Conservation (phyloP, 2,888 invertebrate genomes). For the Erebia epiphron region DNA sequence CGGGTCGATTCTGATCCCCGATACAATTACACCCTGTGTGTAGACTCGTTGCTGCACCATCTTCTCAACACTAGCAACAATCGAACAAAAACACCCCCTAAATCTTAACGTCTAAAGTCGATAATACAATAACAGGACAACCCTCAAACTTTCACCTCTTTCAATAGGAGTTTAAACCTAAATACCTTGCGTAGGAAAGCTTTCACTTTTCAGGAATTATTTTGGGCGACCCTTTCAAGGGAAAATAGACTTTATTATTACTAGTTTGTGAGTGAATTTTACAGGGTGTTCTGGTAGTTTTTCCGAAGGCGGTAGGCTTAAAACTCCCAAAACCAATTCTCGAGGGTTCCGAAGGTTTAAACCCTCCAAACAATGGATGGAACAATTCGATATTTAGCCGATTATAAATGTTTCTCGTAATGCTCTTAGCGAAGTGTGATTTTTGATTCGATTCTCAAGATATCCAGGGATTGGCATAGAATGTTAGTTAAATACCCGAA, state of each 20-base stretch:
- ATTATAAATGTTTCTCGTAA: conserved; percentile 76
- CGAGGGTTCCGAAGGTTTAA: conserved; percentile 70
- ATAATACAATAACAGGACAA: conserved; percentile 47
- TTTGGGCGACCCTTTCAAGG: conserved; percentile 48
- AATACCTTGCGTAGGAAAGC: conserved; percentile 80
- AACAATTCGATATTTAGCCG: conserved; percentile 82
- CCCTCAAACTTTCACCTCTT: conserved; percentile 81
- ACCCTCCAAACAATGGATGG: conserved; percentile 77
- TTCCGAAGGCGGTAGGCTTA: conserved; percentile 77
- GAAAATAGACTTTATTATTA: conserved; percentile 54
- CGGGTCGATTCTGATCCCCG: conserved; percentile 75
- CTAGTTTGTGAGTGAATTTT: conserved; percentile 52
- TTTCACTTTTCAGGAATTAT: conserved; percentile 83
- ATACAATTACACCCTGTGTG: conserved; percentile 80
- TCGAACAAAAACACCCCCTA: conserved; percentile 54
- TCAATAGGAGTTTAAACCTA: conserved; percentile 82
- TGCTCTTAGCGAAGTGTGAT: conserved; percentile 79
- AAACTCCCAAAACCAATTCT: conserved; percentile 79
- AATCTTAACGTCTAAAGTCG: conserved; percentile 45
- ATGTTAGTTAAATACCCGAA: not conserved
- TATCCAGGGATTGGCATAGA: conserved; percentile 10
- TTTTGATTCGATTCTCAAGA: conserved; percentile 55
- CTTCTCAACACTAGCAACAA: conserved; percentile 65
- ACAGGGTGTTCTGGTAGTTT: conserved; percentile 50
- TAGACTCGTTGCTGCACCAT: conserved; percentile 78